phyloP scores from a whole-genome alignment of 2,113 vertebrate species.

The Aphyosemion australe region DNA sequence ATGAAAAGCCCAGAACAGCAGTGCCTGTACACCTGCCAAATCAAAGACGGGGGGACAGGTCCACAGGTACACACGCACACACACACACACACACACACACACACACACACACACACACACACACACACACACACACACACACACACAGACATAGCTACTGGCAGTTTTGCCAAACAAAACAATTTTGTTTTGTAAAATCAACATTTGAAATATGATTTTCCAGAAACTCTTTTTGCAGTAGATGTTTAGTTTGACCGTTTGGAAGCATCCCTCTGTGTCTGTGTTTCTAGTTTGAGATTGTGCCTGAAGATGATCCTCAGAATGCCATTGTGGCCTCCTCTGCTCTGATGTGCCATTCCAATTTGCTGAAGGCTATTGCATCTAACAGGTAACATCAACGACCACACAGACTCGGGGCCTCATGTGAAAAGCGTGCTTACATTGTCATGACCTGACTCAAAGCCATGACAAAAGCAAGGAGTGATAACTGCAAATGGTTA shows the following conservation, averaged over 20 bases:
- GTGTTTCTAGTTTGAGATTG: slow-evolving; percentile 86
- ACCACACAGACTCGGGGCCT: neutral
- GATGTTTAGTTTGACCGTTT: too few relatives aligned
- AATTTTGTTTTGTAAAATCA: too few relatives aligned
- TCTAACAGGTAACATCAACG: slow-evolving; percentile 65
- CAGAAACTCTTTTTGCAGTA: too few relatives aligned
- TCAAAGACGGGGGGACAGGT: slow-evolving; percentile 85
- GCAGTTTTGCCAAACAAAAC: neutral
- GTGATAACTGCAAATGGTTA: too few relatives aligned
- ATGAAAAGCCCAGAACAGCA: slow-evolving; percentile 83
- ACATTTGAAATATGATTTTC: too few relatives aligned
- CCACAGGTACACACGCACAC: slow-evolving; percentile 80
- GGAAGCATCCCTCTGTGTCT: too few relatives aligned
- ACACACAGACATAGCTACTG: too few relatives aligned
- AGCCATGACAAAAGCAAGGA: too few relatives aligned
- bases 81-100: too few relatives aligned
- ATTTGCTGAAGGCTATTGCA: slow-evolving; percentile 82
- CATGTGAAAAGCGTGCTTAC: too few relatives aligned
- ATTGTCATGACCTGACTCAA: too few relatives aligned
- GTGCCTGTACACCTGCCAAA: slow-evolving; percentile 91
- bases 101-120: neutral
- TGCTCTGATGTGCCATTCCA: slow-evolving; percentile 82
- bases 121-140: too few relatives aligned
- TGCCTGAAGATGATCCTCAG: slow-evolving; percentile 89
- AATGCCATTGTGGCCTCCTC: slow-evolving; percentile 83